These are phyloP conservation scores for Lacerta agilis DNA, from an alignment of 2,797 vertebrate genomes.

Conservation along the genomic window DNA sequence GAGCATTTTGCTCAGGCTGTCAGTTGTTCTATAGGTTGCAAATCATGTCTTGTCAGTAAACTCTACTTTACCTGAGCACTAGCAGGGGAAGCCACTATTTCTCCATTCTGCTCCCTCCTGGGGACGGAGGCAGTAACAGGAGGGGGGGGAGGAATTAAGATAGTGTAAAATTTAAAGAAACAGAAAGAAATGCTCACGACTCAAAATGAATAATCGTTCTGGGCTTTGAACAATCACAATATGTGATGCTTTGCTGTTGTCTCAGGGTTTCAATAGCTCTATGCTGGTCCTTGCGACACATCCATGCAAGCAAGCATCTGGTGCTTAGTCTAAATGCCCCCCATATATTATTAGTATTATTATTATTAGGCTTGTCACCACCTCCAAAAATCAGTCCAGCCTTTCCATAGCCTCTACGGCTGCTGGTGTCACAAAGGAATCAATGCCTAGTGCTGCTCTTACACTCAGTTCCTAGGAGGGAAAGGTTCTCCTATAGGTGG, in stretches of 20 bases:
- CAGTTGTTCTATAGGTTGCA: slow-evolving; percentile 67
- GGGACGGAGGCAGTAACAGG: too few species aligned
- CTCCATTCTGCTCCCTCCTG: background rate
- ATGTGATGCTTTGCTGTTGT: background rate
- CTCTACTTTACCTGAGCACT: background rate
- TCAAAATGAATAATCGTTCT: background rate
- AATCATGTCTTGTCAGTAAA: slow-evolving; percentile 10
- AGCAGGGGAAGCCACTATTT: background rate
- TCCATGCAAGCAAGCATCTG: background rate
- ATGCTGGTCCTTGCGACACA: background rate
- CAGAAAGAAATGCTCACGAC: background rate
- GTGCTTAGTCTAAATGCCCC: background rate
- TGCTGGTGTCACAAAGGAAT: background rate
- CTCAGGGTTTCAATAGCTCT: background rate
- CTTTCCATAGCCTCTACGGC: too few species aligned
- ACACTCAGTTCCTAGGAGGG: background rate
- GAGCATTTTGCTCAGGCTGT: slow-evolving; percentile 64
- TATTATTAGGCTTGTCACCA: too few species aligned
- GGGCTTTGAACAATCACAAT: background rate
- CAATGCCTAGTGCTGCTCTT: background rate
- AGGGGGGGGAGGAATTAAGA: background rate
- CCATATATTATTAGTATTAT: too few species aligned
- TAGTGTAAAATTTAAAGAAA: background rate
- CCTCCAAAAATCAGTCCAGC: too few species aligned
- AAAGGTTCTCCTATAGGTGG: background rate